Evolutionary conservation across 2,113 vertebrate species (phyloP), one percentile per base, ranked within the genome.

Genomic region (Australoheros scitulus): DNA sequence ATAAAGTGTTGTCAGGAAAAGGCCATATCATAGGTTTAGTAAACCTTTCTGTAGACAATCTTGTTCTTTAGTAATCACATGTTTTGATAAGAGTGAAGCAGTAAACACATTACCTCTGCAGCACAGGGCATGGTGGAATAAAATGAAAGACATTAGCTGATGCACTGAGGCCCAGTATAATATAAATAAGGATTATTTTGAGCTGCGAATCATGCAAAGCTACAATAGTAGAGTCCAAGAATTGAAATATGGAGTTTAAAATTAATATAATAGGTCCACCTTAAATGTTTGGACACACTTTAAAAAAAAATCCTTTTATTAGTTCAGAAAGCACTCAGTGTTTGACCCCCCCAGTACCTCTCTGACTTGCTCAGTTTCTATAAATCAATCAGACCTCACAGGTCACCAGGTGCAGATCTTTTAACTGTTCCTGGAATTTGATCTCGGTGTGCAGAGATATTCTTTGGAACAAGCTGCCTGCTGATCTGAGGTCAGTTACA

Each of bases 1-100:
- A 36, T 61, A 29, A 75, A 61, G 56, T 8, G 79, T 38, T 64
- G 50, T 74, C 1, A 3, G 50, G 61, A 88, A 86, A 52, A 64
- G 61, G 41, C 17, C 60, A 3, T 79, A 70, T 57, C 15, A 22
- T 14, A 36, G 74, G 76, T 60, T 85, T 81, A 56, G 61, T 76
- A 70, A 3, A 1, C 13, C 11, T 50, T 76, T 61, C 47, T 80
- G 63, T 75, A 59, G 86, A 84, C 78, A 75, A 4, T 8, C 22
- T 55, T 55, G 79, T 4, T 34, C 41, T 47, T 81, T 26, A 26
- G 79, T 38, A 60, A 22, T 86, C 65, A 56, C 68, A 79, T 38
- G n/a, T 36, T 65, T 68, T 41, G 75, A 83, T 82, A 87, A 83
- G 77, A 77, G 52, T 9, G 57, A 47, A 79, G 64, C 80, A 70